Evolutionary conservation across 2,113 vertebrate species (phyloP).

Genomic region (Setophaga petechia): DNA sequence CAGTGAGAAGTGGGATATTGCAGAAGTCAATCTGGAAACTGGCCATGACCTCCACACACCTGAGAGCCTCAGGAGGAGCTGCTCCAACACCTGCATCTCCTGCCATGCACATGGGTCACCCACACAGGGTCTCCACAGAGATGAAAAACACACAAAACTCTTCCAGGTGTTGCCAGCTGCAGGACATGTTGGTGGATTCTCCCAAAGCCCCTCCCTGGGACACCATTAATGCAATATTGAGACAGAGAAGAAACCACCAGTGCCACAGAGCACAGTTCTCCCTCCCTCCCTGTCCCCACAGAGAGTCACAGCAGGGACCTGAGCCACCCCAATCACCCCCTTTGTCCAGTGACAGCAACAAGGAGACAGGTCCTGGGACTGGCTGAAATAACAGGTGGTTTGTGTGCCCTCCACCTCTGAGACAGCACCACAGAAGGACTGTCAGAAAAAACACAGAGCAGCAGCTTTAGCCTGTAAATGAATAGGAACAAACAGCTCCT

Average conservation of each 20-base stretch:
- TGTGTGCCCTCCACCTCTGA: background rate
- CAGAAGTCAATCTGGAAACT: background rate
- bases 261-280: background rate
- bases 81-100: background rate
- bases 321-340: background rate
- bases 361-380: background rate
- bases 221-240: accelerated
- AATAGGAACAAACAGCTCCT: background rate
- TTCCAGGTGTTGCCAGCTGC: background rate
- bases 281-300: accelerated
- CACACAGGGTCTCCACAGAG: background rate
- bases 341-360: background rate
- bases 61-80: background rate
- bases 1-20: accelerated
- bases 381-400: background rate
- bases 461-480: background rate
- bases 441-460: background rate
- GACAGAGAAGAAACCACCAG: background rate
- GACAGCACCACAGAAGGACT: background rate
- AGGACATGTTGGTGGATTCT: accelerated
- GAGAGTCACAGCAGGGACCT: accelerated
- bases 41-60: accelerated
- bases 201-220: background rate
- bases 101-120: accelerated
- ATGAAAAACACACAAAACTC: accelerated